These are phyloP conservation scores for Peromyscus eremicus DNA, from an alignment of 2,797 vertebrate species.

Conservation along the genomic window DNA sequence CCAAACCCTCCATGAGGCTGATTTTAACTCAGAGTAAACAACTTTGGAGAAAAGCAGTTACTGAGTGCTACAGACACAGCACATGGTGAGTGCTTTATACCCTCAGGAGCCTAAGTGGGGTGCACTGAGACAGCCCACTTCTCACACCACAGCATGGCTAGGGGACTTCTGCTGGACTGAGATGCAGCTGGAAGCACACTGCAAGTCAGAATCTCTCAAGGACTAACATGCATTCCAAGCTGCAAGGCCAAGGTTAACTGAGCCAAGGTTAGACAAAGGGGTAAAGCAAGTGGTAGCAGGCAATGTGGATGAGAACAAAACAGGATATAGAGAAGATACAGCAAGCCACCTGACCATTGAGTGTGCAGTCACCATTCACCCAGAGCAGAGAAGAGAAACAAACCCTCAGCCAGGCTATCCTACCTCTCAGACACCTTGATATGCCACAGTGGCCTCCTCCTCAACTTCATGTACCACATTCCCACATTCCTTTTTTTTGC, in stretches of 20 bases:
- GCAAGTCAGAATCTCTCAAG: not conserved
- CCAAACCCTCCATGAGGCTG: no score
- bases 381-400: not conserved
- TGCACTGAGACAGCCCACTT: not conserved
- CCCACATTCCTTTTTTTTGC: not conserved
- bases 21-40: no score
- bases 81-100: not conserved
- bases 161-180: no score
- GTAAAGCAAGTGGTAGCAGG: not conserved
- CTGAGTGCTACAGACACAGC: not conserved
- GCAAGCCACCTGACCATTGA: not conserved
- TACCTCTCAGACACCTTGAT: not conserved
- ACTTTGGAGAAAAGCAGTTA: not conserved
- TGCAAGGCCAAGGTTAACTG: not conserved
- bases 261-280: not conserved
- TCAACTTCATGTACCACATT: not conserved
- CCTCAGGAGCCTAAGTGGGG: not conserved
- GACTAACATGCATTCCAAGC: not conserved
- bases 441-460: not conserved
- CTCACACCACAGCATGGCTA: no score
- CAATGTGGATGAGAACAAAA: not conserved
- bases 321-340: not conserved
- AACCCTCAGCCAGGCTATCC: not conserved
- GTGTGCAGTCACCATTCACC: not conserved
- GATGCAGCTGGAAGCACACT: no score